phyloP scores from a whole-genome alignment of 2,113 vertebrate genomes.

The Lamprotornis superbus region DNA sequence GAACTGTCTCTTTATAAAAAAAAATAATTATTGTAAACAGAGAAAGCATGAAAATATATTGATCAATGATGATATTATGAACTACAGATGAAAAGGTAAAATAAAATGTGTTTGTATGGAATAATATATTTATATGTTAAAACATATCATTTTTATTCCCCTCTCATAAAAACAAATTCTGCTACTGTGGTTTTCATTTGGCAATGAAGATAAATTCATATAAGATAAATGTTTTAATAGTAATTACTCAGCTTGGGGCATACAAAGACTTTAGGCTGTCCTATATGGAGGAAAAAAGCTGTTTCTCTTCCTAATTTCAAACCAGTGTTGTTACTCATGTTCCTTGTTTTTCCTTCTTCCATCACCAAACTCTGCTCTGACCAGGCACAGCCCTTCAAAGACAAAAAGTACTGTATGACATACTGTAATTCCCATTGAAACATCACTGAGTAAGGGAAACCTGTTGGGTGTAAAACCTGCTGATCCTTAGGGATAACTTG shows the following conservation, averaged over 20 bases:
- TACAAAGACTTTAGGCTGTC: neutral
- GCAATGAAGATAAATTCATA: neutral
- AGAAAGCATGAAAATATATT: neutral
- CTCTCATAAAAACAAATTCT: neutral
- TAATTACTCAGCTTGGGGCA: neutral
- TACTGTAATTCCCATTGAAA: conserved; percentile 39
- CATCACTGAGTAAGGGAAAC: conserved; percentile 19
- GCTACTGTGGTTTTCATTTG: neutral
- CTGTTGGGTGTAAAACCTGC: conserved; percentile 43
- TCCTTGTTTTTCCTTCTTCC: neutral
- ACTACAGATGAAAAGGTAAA: neutral
- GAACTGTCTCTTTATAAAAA: neutral
- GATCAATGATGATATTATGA: neutral
- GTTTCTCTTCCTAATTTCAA: neutral
- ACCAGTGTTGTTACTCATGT: neutral
- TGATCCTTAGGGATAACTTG: conserved; percentile 48
- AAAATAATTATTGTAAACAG: neutral
- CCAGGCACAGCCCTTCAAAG: neutral
- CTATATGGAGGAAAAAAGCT: neutral
- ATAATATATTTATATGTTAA: neutral
- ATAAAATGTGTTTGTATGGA: neutral
- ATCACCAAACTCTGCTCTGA: neutral
- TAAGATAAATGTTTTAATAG: neutral
- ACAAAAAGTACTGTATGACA: neutral
- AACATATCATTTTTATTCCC: neutral